A percentile compares a stretch with the other conserved stretches of the same genome.
phyloP scores from a whole-genome alignment of 2,113 vertebrate genomes.

The Tupaia chinensis region DNA sequence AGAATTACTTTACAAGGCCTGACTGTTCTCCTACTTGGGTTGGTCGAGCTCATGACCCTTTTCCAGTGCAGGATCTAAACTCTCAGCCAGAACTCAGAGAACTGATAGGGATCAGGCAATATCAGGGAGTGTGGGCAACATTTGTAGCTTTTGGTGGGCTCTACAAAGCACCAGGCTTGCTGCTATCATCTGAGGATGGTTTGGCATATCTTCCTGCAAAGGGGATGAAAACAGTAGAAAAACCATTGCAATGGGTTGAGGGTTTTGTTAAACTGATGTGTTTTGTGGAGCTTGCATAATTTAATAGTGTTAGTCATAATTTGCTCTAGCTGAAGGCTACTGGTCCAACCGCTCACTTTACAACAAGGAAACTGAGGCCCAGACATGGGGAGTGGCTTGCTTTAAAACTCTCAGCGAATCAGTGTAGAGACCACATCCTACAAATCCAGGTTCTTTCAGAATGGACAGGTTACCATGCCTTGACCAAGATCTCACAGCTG shows the following conservation, averaged over 20 bases:
- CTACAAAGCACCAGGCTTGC: not conserved
- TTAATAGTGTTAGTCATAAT: not conserved
- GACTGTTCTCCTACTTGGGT: not conserved
- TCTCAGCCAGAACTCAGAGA: not conserved
- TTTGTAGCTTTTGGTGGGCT: not conserved
- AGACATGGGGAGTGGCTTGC: not conserved
- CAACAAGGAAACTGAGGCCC: constrained; percentile 14
- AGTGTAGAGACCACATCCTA: not conserved
- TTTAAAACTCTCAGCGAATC: not conserved
- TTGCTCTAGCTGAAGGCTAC: not conserved
- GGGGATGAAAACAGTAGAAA: not conserved
- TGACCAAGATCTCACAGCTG: not conserved
- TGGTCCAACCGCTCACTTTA: not conserved
- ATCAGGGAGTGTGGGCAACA: not conserved
- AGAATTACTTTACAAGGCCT: not conserved
- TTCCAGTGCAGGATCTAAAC: not conserved
- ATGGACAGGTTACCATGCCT: not conserved
- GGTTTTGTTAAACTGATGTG: not conserved
- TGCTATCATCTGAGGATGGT: not conserved
- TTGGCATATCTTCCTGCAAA: not conserved
- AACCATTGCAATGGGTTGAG: not conserved
- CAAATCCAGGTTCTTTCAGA: not conserved
- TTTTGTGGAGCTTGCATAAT: not conserved
- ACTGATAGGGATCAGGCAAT: not conserved
- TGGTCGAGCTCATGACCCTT: not conserved